Conservation (phyloP, 1,140 invertebrate species). For the Heterodera schachtii region DNA sequence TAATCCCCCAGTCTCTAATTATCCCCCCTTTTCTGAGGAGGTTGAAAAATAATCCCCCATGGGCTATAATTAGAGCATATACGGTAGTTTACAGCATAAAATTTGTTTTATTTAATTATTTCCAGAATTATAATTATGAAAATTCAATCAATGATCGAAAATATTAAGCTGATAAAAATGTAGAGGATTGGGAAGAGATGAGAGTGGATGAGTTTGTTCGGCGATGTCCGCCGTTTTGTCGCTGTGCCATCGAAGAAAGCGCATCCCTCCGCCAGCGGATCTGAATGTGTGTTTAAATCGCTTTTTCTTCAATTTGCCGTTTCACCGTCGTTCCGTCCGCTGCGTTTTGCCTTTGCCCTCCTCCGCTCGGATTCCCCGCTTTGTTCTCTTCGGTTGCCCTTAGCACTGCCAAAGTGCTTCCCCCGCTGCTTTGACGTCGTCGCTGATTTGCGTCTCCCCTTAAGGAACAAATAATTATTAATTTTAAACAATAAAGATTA, state of each 20-base stretch:
- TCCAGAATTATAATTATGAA: no score
- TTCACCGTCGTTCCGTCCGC: background rate
- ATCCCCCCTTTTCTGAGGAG: no score
- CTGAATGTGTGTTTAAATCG: background rate
- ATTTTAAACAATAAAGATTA: background rate
- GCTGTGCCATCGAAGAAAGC: background rate
- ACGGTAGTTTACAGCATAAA: no score
- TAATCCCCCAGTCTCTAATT: no score
- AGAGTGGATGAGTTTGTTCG: slow-evolving; percentile 17
- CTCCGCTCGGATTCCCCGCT: no score
- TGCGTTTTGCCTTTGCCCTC: no score
- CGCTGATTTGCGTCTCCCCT: background rate
- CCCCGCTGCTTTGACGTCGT: slow-evolving; percentile 17
- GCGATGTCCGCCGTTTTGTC: background rate
- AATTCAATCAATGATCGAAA: background rate
- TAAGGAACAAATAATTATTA: background rate
- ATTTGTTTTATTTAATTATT: no score
- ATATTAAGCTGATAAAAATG: slow-evolving; percentile 21
- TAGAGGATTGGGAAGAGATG: slow-evolving; percentile 25
- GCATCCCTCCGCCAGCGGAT: slow-evolving; percentile 14
- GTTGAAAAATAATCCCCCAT: no score
- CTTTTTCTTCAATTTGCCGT: background rate
- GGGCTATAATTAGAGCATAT: no score
- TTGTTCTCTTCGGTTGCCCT: slow-evolving; percentile 7
- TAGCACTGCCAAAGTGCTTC: slow-evolving; percentile 17